phyloP scores from a whole-genome alignment of 2,113 vertebrate genomes.

The Psilopsiagon aymara region DNA sequence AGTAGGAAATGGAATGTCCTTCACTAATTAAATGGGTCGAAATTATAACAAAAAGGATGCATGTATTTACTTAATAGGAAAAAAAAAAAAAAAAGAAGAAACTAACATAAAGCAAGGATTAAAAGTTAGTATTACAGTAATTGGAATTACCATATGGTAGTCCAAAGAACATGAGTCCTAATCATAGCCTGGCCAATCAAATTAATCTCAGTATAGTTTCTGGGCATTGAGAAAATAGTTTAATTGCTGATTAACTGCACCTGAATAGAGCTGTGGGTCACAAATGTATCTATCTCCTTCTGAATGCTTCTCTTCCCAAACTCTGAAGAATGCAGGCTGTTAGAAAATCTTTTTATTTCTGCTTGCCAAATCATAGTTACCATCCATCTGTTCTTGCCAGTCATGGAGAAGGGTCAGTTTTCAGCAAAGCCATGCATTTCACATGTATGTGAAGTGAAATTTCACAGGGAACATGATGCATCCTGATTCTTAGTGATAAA shows the following conservation, averaged over 20 bases:
- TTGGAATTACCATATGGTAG: conserved; percentile 51
- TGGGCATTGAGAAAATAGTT: conserved; percentile 46
- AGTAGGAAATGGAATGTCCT: not conserved
- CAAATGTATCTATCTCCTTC: conserved; percentile 54
- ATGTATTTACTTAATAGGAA: not conserved
- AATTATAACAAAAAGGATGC: not conserved
- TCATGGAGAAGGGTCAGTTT: conserved; percentile 84
- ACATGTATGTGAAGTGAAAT: conserved; percentile 84
- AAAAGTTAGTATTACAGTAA: conserved; percentile 54
- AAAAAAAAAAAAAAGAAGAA: not conserved
- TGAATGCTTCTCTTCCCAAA: conserved; percentile 67
- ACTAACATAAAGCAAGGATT: conserved; percentile 50
- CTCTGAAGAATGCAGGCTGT: conserved; percentile 69
- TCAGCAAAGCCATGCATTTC: conserved; percentile 81
- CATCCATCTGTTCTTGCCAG: conserved; percentile 90
- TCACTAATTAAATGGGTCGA: not conserved
- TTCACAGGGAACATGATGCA: conserved; percentile 82
- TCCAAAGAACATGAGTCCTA: not conserved
- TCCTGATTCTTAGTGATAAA: conserved; percentile 94
- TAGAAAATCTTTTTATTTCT: conserved; percentile 76
- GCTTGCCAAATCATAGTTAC: conserved; percentile 80
- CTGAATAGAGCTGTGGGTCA: conserved; percentile 64
- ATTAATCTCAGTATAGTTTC: conserved; percentile 42
- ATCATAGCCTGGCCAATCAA: conserved; percentile 33
- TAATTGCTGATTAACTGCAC: conserved; percentile 70